phyloP scores from a whole-genome alignment of 2,888 invertebrate species.

The Himalopsyche tibetana region DNA sequence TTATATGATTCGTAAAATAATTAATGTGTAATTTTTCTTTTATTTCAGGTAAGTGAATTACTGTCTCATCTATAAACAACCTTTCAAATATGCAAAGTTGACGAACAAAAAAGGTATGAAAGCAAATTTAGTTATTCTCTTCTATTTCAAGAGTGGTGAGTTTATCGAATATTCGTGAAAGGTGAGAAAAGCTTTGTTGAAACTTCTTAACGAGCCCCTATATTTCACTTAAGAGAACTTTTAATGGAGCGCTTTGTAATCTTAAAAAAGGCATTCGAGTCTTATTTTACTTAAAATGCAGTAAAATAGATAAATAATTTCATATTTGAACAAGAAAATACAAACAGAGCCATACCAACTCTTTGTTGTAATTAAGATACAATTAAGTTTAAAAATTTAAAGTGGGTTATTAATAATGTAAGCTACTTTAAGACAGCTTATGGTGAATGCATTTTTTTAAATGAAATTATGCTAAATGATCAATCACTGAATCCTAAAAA shows the following conservation, averaged over 20 bases:
- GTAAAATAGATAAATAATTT: not conserved
- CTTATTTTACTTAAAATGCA: conserved; percentile 19
- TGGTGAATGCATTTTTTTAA: no score
- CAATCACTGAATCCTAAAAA: no score
- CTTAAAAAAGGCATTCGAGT: conserved; percentile 3
- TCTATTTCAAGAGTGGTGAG: not conserved
- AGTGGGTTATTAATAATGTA: no score
- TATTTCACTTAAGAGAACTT: conserved; percentile 27
- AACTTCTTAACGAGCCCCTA: not conserved
- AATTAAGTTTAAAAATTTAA: no score
- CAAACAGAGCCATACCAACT: no score
- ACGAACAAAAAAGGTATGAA: conserved; percentile 22
- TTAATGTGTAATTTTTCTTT: conserved; percentile 7
- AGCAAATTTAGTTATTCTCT: conserved; percentile 2
- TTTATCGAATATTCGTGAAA: conserved; percentile 18
- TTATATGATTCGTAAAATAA: no score
- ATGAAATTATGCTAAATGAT: no score
- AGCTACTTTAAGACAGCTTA: no score
- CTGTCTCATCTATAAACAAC: not conserved
- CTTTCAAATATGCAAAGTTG: not conserved
- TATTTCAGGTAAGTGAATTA: conserved; percentile 22
- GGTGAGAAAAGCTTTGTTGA: conserved; percentile 28
- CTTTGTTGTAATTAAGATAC: no score
- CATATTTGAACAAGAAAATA: no score
- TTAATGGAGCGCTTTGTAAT: not conserved